Percentiles rank a stretch among this genome's conserved stretches.
These are phyloP conservation scores for Gadopsis marmoratus DNA, from an alignment of 2,797 vertebrate genomes.

Conservation along the genomic window DNA sequence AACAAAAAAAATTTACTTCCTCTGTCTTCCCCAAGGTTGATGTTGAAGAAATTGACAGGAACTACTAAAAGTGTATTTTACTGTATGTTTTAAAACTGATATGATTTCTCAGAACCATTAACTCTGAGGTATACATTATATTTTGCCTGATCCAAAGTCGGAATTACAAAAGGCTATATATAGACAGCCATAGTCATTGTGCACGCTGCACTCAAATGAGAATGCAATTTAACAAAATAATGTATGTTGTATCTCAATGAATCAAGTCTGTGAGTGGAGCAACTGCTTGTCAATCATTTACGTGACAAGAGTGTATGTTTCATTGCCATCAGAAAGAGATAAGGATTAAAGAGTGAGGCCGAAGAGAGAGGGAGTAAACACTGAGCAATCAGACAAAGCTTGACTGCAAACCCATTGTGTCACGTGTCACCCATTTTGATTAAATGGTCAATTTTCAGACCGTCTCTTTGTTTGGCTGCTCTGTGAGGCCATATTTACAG, in stretches of 20 bases:
- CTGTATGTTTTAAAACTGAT: too few relatives aligned
- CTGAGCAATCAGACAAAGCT: constrained; percentile 2
- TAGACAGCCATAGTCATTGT: too few relatives aligned
- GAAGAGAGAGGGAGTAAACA: constrained; percentile 4
- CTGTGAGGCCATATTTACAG: not conserved
- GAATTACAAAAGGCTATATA: too few relatives aligned
- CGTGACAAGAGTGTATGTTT: constrained; percentile 13
- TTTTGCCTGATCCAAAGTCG: too few relatives aligned
- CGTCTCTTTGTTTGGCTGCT: not conserved
- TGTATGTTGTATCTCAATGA: not conserved
- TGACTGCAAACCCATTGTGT: not conserved
- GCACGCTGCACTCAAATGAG: not conserved
- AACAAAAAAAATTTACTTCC: too few relatives aligned
- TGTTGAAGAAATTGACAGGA: too few relatives aligned
- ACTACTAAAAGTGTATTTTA: too few relatives aligned
- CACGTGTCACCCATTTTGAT: not conserved
- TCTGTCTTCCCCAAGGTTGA: too few relatives aligned
- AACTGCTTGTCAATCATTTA: not conserved
- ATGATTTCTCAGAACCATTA: too few relatives aligned
- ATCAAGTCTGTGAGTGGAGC: not conserved
- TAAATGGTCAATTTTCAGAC: not conserved
- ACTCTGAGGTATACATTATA: too few relatives aligned
- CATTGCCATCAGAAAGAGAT: not conserved
- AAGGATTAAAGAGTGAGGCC: constrained; percentile 56
- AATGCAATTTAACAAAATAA: not conserved